These are phyloP conservation scores for Pseudomyrmex concolor DNA, from an alignment of 1,140 invertebrate species.

Conservation along the genomic window DNA sequence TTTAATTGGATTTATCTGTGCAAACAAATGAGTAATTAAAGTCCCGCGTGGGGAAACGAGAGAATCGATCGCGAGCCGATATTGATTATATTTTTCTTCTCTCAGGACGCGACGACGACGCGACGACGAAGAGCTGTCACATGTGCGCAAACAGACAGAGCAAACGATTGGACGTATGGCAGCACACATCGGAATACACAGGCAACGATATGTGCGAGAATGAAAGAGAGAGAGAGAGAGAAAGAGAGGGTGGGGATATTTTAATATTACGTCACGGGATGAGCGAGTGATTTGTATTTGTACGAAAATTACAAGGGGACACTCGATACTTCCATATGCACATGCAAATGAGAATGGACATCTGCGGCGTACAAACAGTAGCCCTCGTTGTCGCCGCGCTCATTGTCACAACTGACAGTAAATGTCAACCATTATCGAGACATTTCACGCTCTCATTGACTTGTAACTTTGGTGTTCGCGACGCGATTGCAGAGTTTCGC, in stretches of 20 bases:
- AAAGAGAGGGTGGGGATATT: constrained; percentile 52
- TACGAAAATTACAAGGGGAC: constrained; percentile 65
- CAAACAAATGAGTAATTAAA: too few species aligned
- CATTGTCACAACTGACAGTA: neutral
- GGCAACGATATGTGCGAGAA: neutral
- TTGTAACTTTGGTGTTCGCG: neutral
- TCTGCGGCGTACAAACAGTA: constrained; percentile 37
- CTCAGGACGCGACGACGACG: constrained; percentile 7
- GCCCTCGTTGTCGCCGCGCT: neutral
- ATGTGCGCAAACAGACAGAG: constrained; percentile 68
- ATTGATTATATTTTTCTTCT: constrained; percentile 42
- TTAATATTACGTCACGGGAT: constrained; percentile 66
- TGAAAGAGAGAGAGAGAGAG: neutral
- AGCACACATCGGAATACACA: neutral
- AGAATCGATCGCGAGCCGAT: neutral
- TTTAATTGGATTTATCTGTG: too few species aligned
- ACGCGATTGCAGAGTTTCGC: too few species aligned
- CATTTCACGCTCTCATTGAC: constrained; percentile 7
- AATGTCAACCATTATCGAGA: constrained; percentile 2
- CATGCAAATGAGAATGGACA: constrained; percentile 61
- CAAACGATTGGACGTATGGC: constrained; percentile 62
- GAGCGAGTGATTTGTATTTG: constrained; percentile 65
- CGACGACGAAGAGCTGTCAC: constrained; percentile 52
- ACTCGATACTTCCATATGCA: constrained; percentile 65
- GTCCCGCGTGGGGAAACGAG: too few species aligned